phyloP scores from a whole-genome alignment of 2,888 invertebrate species.

The Plebejus argus region DNA sequence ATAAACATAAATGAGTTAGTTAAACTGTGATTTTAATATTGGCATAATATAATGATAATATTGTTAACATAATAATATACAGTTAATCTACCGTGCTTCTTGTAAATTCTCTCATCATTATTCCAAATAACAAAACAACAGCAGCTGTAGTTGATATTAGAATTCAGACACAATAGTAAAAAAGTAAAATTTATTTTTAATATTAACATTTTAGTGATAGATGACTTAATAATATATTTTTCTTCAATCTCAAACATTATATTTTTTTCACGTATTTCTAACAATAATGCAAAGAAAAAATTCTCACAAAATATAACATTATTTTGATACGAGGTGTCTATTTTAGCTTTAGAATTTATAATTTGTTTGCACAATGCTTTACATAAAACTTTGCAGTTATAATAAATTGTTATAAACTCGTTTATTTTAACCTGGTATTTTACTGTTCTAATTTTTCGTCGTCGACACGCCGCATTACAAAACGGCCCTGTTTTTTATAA shows the following conservation, averaged over 20 bases:
- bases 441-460: too few species aligned
- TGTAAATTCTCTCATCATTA: neutral
- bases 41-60: constrained; percentile 18
- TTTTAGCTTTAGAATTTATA: neutral
- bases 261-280: neutral
- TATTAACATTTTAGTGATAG: neutral
- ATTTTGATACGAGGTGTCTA: neutral
- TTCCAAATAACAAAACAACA: neutral
- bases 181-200: constrained; percentile 10
- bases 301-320: constrained; percentile 8
- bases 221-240: too few species aligned
- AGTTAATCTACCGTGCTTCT: neutral
- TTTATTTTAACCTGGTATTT: too few species aligned
- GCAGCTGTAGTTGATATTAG: neutral
- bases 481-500: too few species aligned
- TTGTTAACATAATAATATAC: neutral
- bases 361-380: neutral
- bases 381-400: neutral
- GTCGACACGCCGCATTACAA: too few species aligned
- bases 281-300: neutral
- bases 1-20: constrained; percentile 22
- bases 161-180: neutral
- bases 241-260: neutral
- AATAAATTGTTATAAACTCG: neutral
- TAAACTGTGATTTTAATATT: constrained; percentile 27